Evolutionary conservation across 2,797 vertebrate genomes (phyloP).

Genomic region (Thalassophryne amazonica): DNA sequence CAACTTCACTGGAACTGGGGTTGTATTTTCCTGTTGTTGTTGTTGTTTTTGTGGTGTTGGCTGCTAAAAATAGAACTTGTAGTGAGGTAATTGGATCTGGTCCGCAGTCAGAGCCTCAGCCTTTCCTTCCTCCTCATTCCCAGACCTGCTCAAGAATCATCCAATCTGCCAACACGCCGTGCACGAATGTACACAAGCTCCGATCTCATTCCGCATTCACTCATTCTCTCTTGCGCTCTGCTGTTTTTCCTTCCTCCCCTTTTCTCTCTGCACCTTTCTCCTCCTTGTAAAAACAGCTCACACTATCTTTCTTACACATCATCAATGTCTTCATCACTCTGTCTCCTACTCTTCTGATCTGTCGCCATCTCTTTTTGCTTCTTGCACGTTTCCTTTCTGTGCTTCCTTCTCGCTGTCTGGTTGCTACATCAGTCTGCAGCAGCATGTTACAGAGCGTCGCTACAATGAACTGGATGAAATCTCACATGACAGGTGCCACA

Average conservation of each 20-base stretch:
- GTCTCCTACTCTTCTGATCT: background rate
- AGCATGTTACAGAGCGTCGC: slow-evolving; percentile 41
- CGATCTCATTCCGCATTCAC: slow-evolving; percentile 24
- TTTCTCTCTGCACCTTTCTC: slow-evolving; percentile 29
- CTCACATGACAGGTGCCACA: slow-evolving; percentile 63
- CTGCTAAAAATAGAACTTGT: slow-evolving; percentile 44
- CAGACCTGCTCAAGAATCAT: slow-evolving; percentile 55
- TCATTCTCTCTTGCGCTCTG: background rate
- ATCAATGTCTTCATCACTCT: slow-evolving; percentile 3
- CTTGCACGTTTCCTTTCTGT: slow-evolving; percentile 30
- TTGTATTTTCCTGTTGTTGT: too few species aligned
- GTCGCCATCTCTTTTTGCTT: slow-evolving; percentile 23
- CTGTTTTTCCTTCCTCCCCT: slow-evolving; percentile 20
- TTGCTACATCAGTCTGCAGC: slow-evolving; percentile 43
- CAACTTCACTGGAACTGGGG: too few species aligned
- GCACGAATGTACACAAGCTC: slow-evolving; percentile 25
- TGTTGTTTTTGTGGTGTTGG: slow-evolving; percentile 31
- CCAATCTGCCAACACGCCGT: slow-evolving; percentile 39
- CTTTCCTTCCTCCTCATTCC: slow-evolving; percentile 6
- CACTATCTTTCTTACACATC: background rate
- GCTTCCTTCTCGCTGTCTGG: slow-evolving; percentile 23
- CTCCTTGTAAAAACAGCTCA: too few species aligned
- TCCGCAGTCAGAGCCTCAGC: slow-evolving; percentile 15
- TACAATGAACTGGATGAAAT: slow-evolving; percentile 39
- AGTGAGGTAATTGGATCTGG: slow-evolving; percentile 42